Conservation (phyloP, 2,113 vertebrate genomes). For the Morone saxatilis region DNA sequence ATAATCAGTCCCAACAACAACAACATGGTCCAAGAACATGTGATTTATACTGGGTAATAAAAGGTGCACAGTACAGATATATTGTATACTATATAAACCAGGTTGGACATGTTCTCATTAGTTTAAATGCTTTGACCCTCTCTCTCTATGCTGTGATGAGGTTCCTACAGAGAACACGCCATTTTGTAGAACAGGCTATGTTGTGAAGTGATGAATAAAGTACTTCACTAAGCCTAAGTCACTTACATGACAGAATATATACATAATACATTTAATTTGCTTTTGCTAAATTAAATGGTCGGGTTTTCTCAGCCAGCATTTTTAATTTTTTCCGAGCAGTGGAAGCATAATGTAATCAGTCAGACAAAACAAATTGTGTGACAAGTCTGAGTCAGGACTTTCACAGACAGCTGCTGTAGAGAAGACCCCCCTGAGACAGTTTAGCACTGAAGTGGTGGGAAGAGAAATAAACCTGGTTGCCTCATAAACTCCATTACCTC, state of each 20-base stretch:
- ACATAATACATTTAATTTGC: not conserved
- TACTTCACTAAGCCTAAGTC: not conserved
- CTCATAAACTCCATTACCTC: constrained; percentile 34
- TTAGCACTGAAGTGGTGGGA: constrained; percentile 11
- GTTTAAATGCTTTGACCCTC: not conserved
- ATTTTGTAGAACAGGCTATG: not conserved
- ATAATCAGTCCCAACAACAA: not conserved
- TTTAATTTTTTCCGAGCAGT: not conserved
- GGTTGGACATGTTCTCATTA: not conserved
- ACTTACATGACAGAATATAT: not conserved
- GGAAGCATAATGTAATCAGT: not conserved
- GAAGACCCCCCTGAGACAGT: not conserved
- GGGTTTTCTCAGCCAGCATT: not conserved
- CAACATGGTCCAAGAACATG: not conserved
- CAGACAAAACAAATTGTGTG: constrained; percentile 5
- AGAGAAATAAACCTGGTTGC: constrained; percentile 15
- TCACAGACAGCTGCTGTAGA: constrained; percentile 4
- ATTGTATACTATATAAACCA: accelerated
- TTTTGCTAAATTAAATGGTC: constrained; percentile 15
- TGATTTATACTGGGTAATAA: not conserved
- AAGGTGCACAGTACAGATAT: not conserved
- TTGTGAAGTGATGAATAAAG: not conserved
- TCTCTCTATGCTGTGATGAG: not conserved
- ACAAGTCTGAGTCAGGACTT: not conserved
- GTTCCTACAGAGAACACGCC: not conserved